Evolutionary conservation across 1,140 invertebrate genomes (phyloP), one percentile per base, ranked within the genome.

Genomic region (Sinella curviseta): DNA sequence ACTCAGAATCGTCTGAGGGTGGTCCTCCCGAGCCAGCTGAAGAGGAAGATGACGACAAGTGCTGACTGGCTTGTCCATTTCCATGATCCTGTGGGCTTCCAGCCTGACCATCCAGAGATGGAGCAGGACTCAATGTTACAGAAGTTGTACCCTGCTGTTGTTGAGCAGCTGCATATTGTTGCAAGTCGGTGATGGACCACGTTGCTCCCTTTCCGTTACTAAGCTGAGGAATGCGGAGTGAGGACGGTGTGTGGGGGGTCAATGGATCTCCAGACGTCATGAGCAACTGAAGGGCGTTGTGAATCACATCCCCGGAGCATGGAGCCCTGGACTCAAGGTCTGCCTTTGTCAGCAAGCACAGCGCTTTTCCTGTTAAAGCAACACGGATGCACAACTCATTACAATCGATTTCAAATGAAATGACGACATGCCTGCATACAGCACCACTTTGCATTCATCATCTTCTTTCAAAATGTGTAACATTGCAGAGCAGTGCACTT

Each of bases 311-410:
- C 0, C 96, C 96, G 24, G 95, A 94, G 0, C 95, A 93, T 0
- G 95, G 95, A 83, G 94, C 95, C 77, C 96, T 89, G 85, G 97
- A 95, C 3, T 93, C 94, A 78, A 98, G 90, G 87, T 98, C 96
- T 1, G 91, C 91, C 86, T 97, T 94, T 26, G 94, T 97, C 77
- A 97, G 87, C 48, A 98, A 88, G 86, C 95, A 97, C 77, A 97
- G 86, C 0, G 95, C 96, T 88, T 97, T 97, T 67, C 93, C 93
- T 94, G 87, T 12, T 1, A 54, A 26, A 65, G 76, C 12, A 77
- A 28, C 74, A 55, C 8, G 24, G 24, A 20, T 78, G 30, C 8
- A 76, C n/a, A n/a, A n/a, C n/a, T n/a, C n/a, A n/a, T n/a, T n/a
- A n/a, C n/a, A n/a, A n/a, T n/a, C n/a, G 35, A 34, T 39, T 79